Evolutionary conservation across 2,888 invertebrate species (phyloP).

Genomic region (Pinctada fucata): DNA sequence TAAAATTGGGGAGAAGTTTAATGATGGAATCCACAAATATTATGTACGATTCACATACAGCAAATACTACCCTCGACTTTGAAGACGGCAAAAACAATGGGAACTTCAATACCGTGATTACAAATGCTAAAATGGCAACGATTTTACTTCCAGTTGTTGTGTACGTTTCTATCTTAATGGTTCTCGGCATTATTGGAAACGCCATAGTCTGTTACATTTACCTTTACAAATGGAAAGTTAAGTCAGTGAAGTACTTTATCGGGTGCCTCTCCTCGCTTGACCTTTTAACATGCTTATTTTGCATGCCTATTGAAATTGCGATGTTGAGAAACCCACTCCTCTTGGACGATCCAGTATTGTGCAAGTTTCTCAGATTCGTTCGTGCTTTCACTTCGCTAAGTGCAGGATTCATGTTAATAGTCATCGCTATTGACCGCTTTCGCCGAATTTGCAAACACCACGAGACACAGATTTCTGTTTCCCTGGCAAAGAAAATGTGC

Average conservation of each 20-base stretch:
- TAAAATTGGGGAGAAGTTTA: too few relatives aligned
- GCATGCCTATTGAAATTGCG: constrained; percentile 40
- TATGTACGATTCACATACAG: too few relatives aligned
- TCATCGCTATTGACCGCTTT: constrained; percentile 36
- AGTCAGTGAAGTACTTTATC: constrained; percentile 38
- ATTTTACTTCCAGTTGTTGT: constrained; percentile 27
- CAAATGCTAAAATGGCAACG: not conserved
- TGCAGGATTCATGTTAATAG: constrained; percentile 31
- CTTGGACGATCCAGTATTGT: constrained; percentile 24
- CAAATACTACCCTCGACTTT: too few relatives aligned
- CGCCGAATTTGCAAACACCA: constrained; percentile 27
- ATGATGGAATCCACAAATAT: too few relatives aligned
- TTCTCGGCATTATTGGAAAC: constrained; percentile 34
- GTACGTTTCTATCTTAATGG: constrained; percentile 30
- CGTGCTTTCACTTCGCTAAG: constrained; percentile 38
- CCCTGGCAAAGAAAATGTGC: constrained; percentile 25
- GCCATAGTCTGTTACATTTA: constrained; percentile 36
- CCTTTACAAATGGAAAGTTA: constrained; percentile 31
- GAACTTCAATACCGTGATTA: not conserved
- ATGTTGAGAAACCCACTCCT: constrained; percentile 30
- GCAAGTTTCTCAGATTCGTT: constrained; percentile 29
- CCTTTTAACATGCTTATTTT: constrained; percentile 29
- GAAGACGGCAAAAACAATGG: too few relatives aligned
- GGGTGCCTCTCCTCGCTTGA: constrained; percentile 33
- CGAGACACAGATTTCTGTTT: constrained; percentile 16